These are phyloP conservation scores for Charaxes varanes DNA, from an alignment of 1,140 invertebrate species.

Conservation along the genomic window DNA sequence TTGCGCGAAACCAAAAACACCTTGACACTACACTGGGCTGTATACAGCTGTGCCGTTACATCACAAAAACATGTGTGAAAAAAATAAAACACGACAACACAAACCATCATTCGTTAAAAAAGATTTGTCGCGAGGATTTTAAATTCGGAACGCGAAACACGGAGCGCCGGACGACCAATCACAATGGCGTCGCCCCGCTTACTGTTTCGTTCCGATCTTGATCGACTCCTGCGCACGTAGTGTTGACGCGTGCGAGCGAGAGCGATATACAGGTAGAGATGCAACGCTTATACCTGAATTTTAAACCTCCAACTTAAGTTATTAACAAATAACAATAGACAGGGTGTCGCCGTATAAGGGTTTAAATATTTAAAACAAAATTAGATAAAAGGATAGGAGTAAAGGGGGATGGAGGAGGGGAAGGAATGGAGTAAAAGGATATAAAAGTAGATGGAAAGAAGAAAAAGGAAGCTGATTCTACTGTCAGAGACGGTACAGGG, in stretches of 20 bases:
- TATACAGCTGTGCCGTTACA: constrained; percentile 28
- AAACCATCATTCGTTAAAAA: constrained; percentile 27
- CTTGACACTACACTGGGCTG: constrained; percentile 34
- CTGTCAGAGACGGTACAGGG: too few relatives aligned
- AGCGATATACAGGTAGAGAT: constrained; percentile 28
- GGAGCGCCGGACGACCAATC: constrained; percentile 40
- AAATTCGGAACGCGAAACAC: constrained; percentile 41
- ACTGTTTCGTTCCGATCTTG: constrained; percentile 45
- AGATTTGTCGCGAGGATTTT: constrained; percentile 29
- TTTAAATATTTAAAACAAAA: too few relatives aligned
- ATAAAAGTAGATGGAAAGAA: too few relatives aligned
- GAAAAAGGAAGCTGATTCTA: too few relatives aligned
- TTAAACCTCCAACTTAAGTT: constrained; percentile 58
- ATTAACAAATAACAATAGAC: constrained; percentile 50
- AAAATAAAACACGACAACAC: constrained; percentile 36
- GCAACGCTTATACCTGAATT: constrained; percentile 52
- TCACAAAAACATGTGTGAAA: constrained; percentile 23
- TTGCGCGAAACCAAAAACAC: constrained; percentile 43
- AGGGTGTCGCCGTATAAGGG: constrained; percentile 12
- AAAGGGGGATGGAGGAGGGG: too few relatives aligned
- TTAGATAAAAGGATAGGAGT: too few relatives aligned
- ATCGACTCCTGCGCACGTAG: constrained; percentile 57
- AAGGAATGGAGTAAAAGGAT: too few relatives aligned
- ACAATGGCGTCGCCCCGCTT: constrained; percentile 56
- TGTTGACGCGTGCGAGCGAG: constrained; percentile 38